Evolutionary conservation across 2,113 vertebrate species (phyloP).

Genomic region (Pelodiscus sinensis): DNA sequence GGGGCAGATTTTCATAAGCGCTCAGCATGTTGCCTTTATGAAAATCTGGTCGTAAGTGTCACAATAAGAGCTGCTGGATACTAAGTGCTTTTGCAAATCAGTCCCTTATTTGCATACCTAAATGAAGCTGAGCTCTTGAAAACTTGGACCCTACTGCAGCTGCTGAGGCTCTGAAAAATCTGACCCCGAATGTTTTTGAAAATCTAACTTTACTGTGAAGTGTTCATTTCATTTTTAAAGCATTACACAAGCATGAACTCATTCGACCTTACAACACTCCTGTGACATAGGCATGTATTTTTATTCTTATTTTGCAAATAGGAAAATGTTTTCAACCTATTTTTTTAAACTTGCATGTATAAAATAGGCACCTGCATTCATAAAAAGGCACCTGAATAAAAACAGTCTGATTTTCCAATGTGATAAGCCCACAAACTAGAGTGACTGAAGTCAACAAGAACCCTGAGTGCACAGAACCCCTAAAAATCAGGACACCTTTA

Average conservation of each 20-base stretch:
- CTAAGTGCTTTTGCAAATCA: neutral
- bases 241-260: neutral
- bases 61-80: neutral
- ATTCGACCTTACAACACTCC: neutral
- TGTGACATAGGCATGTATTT: neutral
- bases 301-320: neutral
- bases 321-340: neutral
- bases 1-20: neutral
- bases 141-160: neutral
- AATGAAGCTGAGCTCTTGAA: neutral
- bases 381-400: neutral
- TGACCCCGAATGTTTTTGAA: neutral
- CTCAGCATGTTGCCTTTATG: neutral
- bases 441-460: neutral
- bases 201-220: fast-evolving
- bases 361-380: neutral
- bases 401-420: neutral
- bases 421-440: neutral
- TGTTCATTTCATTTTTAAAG: neutral
- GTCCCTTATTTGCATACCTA: neutral
- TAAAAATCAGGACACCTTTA: neutral
- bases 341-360: neutral
- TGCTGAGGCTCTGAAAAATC: neutral
- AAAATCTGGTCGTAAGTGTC: neutral
- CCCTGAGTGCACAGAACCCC: neutral